Evolutionary conservation across 1,140 invertebrate genomes (phyloP).

Genomic region (Acromyrmex heyeri): DNA sequence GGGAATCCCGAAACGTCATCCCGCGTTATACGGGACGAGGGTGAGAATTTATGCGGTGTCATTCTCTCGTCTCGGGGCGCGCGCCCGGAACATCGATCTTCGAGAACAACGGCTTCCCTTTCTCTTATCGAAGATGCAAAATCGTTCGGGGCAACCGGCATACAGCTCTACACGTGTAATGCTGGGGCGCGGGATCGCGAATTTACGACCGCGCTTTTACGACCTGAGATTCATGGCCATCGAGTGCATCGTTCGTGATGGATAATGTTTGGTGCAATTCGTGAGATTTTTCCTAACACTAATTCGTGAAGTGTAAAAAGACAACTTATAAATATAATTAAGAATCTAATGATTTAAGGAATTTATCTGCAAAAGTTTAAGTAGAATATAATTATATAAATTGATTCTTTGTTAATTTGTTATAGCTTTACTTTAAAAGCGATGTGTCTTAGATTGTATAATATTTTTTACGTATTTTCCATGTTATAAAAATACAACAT

Average conservation of each 20-base stretch:
- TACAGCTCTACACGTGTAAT: constrained; percentile 35
- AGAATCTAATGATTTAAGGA: background rate
- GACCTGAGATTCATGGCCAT: constrained; percentile 35
- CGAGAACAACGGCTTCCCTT: constrained; percentile 18
- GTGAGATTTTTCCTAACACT: background rate
- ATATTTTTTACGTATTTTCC: background rate
- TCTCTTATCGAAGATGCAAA: constrained; percentile 54
- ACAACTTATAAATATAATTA: background rate
- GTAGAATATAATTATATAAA: background rate
- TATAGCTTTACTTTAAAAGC: background rate
- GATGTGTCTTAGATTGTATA: background rate
- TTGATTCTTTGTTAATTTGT: constrained; percentile 3
- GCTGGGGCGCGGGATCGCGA: constrained; percentile 27
- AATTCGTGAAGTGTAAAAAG: background rate
- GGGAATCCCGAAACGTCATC: constrained; percentile 68
- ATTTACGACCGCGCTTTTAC: constrained; percentile 57
- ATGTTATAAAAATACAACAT: background rate
- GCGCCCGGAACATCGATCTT: constrained; percentile 50
- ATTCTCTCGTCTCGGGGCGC: constrained; percentile 48
- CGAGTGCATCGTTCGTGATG: constrained; percentile 24
- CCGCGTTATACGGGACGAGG: constrained; percentile 58
- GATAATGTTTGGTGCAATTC: background rate
- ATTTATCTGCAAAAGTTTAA: background rate
- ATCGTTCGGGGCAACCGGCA: constrained; percentile 42
- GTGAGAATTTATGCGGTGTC: constrained; percentile 63